These are phyloP conservation scores for Sminthurides aquaticus DNA, from an alignment of 2,888 invertebrate species.

Conservation along the genomic window DNA sequence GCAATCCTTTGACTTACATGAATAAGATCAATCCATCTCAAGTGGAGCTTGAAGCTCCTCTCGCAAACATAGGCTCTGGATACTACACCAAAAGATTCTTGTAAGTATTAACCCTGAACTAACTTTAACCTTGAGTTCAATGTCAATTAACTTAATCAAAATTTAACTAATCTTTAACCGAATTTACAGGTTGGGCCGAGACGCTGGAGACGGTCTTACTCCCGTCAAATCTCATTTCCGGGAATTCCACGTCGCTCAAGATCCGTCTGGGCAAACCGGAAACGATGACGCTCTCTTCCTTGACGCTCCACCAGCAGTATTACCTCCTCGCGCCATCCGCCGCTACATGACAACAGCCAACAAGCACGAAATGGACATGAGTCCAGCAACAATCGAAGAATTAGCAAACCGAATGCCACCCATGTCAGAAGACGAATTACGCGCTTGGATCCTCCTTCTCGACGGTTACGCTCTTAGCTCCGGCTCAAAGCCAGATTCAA, in stretches of 20 bases:
- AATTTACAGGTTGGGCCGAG: neutral
- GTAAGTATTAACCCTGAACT: slow-evolving; percentile 6
- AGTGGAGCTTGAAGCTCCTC: neutral
- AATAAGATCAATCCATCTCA: slow-evolving; percentile 17
- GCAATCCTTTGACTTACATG: slow-evolving; percentile 17
- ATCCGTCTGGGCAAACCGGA: neutral
- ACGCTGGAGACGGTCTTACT: neutral
- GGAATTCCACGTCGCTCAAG: slow-evolving; percentile 1
- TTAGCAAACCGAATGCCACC: slow-evolving; percentile 12
- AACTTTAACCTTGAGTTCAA: neutral
- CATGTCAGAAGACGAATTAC: slow-evolving; percentile 29
- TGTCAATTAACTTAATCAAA: neutral
- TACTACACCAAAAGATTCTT: slow-evolving; percentile 14
- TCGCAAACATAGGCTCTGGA: neutral
- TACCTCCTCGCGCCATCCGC: neutral
- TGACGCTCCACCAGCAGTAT: neutral
- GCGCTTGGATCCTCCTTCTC: slow-evolving; percentile 29
- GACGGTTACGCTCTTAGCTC: slow-evolving; percentile 29
- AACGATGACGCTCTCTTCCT: neutral
- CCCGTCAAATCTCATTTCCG: slow-evolving; percentile 19
- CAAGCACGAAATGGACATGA: neutral
- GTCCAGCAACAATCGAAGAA: neutral
- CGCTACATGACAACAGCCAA: slow-evolving; percentile 3
- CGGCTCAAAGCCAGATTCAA: slow-evolving; percentile 12
- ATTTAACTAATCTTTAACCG: too few relatives aligned